phyloP scores from a whole-genome alignment of 2,797 vertebrate genomes.

The Cuculus canorus region DNA sequence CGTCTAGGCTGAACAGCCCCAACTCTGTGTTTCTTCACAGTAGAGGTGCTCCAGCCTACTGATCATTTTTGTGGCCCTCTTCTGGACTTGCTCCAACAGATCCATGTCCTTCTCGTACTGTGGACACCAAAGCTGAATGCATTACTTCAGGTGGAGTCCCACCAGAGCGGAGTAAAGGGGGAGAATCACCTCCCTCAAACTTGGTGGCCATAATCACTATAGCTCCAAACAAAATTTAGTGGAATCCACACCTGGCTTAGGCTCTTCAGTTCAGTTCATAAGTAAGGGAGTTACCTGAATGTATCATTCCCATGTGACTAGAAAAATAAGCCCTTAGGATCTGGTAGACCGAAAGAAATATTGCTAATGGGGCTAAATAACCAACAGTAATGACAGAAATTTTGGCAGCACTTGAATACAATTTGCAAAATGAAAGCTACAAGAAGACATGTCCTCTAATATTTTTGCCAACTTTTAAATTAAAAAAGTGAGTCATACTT shows the following conservation, averaged over 20 bases:
- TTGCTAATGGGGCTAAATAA: neutral
- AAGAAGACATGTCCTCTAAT: slow-evolving; percentile 20
- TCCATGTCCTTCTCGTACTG: neutral
- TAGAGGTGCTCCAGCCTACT: neutral
- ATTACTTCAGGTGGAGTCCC: neutral
- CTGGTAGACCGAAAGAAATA: slow-evolving; percentile 9
- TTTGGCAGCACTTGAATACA: slow-evolving; percentile 23
- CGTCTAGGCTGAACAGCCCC: neutral
- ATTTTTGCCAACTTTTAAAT: slow-evolving; percentile 58
- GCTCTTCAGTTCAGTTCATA: neutral
- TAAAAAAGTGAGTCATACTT: slow-evolving; percentile 57
- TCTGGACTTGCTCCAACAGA: neutral
- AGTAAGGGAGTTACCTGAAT: neutral
- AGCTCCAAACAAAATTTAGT: neutral
- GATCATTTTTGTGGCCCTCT: neutral
- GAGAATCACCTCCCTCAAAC: neutral
- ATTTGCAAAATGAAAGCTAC: slow-evolving; percentile 45
- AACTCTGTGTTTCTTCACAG: neutral
- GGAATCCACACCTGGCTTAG: neutral
- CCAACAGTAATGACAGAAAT: neutral
- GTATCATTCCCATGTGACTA: neutral
- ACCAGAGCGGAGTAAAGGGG: neutral
- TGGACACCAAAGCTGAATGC: neutral
- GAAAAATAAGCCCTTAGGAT: neutral
- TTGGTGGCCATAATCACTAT: neutral